These are phyloP conservation scores for Ypsolopha sequella DNA, from an alignment of 2,888 invertebrate species.

Conservation along the genomic window DNA sequence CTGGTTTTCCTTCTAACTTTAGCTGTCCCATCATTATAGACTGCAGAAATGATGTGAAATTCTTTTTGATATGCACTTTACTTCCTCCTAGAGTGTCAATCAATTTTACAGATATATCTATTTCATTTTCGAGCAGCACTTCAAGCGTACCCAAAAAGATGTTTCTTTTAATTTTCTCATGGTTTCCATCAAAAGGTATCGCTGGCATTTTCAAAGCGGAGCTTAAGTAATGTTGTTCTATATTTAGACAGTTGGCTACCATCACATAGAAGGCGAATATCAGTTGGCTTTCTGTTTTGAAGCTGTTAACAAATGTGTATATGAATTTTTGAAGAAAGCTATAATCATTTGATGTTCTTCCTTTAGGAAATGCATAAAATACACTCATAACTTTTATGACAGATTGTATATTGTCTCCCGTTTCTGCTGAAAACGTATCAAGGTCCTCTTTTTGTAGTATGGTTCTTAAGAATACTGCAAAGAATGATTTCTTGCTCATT, in stretches of 20 bases:
- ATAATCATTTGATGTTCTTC: slow-evolving; percentile 26
- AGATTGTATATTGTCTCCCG: slow-evolving; percentile 54
- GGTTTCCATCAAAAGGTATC: slow-evolving; percentile 33
- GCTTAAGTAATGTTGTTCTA: slow-evolving; percentile 45
- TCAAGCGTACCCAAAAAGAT: slow-evolving; percentile 51
- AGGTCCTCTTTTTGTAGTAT: slow-evolving; percentile 48
- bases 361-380: slow-evolving; percentile 44
- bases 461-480: slow-evolving; percentile 42
- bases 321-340: slow-evolving; percentile 46
- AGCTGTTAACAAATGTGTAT: slow-evolving; percentile 46
- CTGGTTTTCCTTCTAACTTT: slow-evolving; percentile 46
- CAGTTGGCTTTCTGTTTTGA: slow-evolving; percentile 41
- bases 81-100: slow-evolving; percentile 51
- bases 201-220: slow-evolving; percentile 38
- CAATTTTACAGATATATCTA: slow-evolving; percentile 46
- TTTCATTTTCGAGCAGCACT: slow-evolving; percentile 37
- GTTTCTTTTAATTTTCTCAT: slow-evolving; percentile 39
- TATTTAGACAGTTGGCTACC: slow-evolving; percentile 33
- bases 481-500: slow-evolving; percentile 39
- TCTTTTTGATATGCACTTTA: slow-evolving; percentile 51
- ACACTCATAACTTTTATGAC: slow-evolving; percentile 53
- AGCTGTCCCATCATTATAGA: slow-evolving; percentile 43
- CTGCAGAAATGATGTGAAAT: slow-evolving; percentile 46
- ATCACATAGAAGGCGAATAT: slow-evolving; percentile 56
- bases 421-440: slow-evolving; percentile 43